Conservation (phyloP, 2,888 invertebrate genomes). For the Bellardia bayeri region DNA sequence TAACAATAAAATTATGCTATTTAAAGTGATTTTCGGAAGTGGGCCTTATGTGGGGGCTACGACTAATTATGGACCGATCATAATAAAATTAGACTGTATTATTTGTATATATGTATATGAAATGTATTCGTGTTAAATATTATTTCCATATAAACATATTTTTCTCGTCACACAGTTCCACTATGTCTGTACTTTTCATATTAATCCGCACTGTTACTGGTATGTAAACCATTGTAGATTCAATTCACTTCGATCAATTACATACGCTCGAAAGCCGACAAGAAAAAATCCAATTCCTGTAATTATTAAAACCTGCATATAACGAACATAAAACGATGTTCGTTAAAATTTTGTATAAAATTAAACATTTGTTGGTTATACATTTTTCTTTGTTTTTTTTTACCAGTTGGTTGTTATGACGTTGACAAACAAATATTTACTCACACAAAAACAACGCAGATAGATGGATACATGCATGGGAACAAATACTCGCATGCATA, state of each 20-base stretch:
- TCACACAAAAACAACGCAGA: slow-evolving; percentile 48
- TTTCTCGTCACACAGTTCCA: not conserved
- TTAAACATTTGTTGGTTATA: slow-evolving; percentile 51
- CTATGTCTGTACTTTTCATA: not conserved
- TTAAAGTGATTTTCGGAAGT: too few relatives aligned
- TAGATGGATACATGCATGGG: not conserved
- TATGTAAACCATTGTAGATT: not conserved
- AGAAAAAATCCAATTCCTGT: slow-evolving; percentile 36
- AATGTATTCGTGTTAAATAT: too few relatives aligned
- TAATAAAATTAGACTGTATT: too few relatives aligned
- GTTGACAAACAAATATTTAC: slow-evolving; percentile 64
- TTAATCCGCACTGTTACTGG: too few relatives aligned
- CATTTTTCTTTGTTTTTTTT: not conserved
- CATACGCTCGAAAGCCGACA: slow-evolving; percentile 29
- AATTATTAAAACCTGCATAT: slow-evolving; percentile 52
- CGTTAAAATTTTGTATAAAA: slow-evolving; percentile 56
- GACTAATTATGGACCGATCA: too few relatives aligned
- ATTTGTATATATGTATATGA: too few relatives aligned
- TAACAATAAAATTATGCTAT: too few relatives aligned
- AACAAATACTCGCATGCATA: not conserved
- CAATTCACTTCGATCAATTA: not conserved
- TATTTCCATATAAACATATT: too few relatives aligned
- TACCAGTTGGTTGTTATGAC: slow-evolving; percentile 47
- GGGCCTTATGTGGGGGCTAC: too few relatives aligned
- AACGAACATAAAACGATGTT: slow-evolving; percentile 48